phyloP scores from a whole-genome alignment of 2,797 vertebrate genomes.

The Ficedula albicollis region DNA sequence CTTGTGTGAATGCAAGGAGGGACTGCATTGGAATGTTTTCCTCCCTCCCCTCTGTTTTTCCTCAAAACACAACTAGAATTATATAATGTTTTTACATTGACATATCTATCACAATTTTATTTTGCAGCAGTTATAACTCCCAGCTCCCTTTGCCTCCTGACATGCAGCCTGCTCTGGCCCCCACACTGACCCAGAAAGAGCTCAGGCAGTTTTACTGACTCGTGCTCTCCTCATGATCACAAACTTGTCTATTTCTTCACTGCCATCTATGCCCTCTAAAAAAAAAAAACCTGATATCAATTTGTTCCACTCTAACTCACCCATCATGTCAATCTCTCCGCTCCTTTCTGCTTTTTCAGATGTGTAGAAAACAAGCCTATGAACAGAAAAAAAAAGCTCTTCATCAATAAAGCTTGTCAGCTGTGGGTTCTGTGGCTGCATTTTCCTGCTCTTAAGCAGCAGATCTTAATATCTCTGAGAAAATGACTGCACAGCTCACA shows the following conservation, averaged over 20 bases:
- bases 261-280: not conserved
- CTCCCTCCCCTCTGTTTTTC: not conserved
- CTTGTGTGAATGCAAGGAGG: not conserved
- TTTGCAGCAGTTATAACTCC: not conserved
- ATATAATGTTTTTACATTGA: not conserved
- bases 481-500: constrained; percentile 24
- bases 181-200: not conserved
- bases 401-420: constrained; percentile 19
- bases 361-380: not conserved
- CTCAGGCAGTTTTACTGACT: not conserved
- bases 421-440: not conserved
- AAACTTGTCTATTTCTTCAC: not conserved
- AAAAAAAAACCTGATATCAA: not conserved
- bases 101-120: not conserved
- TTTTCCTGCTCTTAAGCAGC: constrained; percentile 18
- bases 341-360: not conserved
- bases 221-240: not conserved
- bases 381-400: not conserved
- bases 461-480: constrained; percentile 22
- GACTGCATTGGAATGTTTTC: not conserved
- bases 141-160: not conserved
- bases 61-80: not conserved
- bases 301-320: not conserved
- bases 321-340: not conserved
- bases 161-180: not conserved